A percentile compares a stretch with the other conserved stretches of the same genome.
Conservation (phyloP, 2,797 vertebrate genomes). For the Vultur gryphus region DNA sequence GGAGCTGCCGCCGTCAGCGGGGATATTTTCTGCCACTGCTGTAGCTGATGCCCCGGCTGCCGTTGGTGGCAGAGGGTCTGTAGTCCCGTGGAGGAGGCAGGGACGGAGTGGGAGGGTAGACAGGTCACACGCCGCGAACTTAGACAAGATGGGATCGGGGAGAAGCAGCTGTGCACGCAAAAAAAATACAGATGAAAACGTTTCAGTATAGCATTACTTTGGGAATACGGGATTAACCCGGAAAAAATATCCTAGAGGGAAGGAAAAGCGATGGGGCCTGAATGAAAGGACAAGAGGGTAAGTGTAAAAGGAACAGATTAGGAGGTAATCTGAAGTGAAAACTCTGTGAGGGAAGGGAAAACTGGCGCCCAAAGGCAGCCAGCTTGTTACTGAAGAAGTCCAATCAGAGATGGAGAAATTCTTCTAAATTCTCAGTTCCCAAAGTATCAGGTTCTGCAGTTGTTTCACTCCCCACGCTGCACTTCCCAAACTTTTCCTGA, state of each 20-base stretch:
- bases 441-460: neutral
- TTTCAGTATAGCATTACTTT: accelerated
- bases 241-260: neutral
- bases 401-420: neutral
- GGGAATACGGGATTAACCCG: neutral
- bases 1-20: neutral
- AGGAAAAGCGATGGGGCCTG: neutral
- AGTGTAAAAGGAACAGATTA: neutral
- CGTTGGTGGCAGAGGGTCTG: neutral
- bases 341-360: neutral
- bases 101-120: too few relatives aligned
- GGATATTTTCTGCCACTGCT: neutral
- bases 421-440: neutral
- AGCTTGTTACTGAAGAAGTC: neutral
- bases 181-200: accelerated
- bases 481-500: neutral
- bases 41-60: neutral
- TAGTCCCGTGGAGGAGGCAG: neutral
- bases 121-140: neutral
- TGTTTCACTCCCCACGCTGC: neutral
- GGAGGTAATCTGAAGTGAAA: neutral
- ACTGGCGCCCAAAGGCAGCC: neutral
- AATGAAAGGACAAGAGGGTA: neutral
- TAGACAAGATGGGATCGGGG: accelerated
- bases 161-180: neutral